These are phyloP conservation scores for Bimastos eiseni DNA, from an alignment of 2,888 invertebrate species.

Conservation along the genomic window DNA sequence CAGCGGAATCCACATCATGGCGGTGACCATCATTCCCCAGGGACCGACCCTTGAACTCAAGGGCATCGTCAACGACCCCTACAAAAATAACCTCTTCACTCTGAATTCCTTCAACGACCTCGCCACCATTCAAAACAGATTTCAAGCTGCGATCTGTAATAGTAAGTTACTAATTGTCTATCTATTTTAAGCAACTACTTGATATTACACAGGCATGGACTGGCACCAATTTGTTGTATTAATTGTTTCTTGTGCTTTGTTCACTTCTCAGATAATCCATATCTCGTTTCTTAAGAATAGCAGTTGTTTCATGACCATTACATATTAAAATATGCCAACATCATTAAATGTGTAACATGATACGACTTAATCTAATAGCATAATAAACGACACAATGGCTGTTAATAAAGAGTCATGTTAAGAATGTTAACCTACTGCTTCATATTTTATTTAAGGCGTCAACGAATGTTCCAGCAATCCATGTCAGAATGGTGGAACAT, in stretches of 20 bases:
- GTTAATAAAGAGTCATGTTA: not conserved
- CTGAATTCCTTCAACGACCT: constrained; percentile 38
- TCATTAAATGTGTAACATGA: not conserved
- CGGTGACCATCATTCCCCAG: constrained; percentile 35
- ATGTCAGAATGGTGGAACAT: constrained; percentile 81
- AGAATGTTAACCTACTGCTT: not conserved
- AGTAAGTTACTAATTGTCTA: constrained; percentile 10
- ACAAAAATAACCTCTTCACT: constrained; percentile 37
- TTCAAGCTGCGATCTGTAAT: constrained; percentile 38
- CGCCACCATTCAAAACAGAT: not conserved
- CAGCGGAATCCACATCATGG: constrained; percentile 42
- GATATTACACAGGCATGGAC: not conserved
- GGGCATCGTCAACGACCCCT: constrained; percentile 40
- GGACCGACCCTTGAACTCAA: constrained; percentile 38
- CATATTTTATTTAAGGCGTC: constrained; percentile 43
- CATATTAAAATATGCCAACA: not conserved
- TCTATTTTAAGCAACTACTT: not conserved
- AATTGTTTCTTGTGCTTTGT: not conserved
- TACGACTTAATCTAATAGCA: not conserved
- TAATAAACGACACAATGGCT: not conserved
- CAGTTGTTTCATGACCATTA: not conserved
- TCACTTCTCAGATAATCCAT: not conserved
- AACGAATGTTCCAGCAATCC: constrained; percentile 79
- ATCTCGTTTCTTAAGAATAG: not conserved
- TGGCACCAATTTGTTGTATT: not conserved